Base-by-base conservation (phyloP, 2,888 invertebrate species). In the Oconnorella tubifera region DNA sequence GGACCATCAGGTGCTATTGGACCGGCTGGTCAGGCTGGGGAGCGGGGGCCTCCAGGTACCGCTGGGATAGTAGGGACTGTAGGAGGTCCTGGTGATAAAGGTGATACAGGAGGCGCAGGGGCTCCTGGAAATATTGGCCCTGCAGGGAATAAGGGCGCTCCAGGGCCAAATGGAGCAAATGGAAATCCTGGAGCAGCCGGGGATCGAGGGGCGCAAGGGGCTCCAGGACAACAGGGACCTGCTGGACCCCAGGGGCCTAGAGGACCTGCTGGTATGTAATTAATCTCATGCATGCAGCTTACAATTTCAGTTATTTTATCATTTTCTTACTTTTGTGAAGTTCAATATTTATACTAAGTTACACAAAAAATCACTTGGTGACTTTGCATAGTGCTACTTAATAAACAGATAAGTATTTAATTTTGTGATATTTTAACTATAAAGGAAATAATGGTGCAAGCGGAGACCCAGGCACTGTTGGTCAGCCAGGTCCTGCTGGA, bases 121-220 rank as follows among this genome's bases (percentile, higher is more conserved):
- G 32, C 68, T 27, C 1, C 53, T 28, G 70, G 69, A 40, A 19
- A 33, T 31, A 23, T 56, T 48, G 68, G 68, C 59, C 28, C 19
- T 3, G 3, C 33, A 27, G 85, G 85, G 61, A 75, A 76, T 33
- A 64, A 50, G 27, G 56, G 69, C 28, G 51, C 3, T 49, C 19
- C 25, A 25, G 74, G 89, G 89, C 1, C 83, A 84, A n/a, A 82
- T 84, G 0, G 91, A 90, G 0, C 56, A 6, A 6, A 32, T 29
- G 67, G 67, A 56, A 49, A 33, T 19, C 61, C 59, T 40, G 66
- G 66, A 25, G 31, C 28, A 19, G 23, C 64, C 10, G 66, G 66
- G 53, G 57, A 68, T 14, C 72, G 51, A 31, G 73, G 70, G 27
- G 56, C 49, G 14, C 14, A 48, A 23, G 70, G 70, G 40, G 53